Conservation (phyloP, 2,113 vertebrate genomes). For the Chitala chitala region DNA sequence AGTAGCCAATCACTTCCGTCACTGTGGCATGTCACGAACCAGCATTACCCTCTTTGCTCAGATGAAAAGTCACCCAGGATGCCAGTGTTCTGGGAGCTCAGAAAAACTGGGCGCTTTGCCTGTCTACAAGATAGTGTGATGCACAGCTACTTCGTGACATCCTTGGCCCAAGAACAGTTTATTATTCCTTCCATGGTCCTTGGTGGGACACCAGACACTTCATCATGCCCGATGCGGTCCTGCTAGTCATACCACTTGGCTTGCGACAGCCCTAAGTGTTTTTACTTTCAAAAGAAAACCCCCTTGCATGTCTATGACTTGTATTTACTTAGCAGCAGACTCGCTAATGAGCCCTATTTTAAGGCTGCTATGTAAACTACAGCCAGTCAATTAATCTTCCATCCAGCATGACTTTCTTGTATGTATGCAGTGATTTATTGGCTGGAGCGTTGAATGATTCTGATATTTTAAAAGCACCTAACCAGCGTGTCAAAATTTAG, state of each 20-base stretch:
- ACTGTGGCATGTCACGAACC: too few relatives aligned
- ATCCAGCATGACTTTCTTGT: slow-evolving; percentile 45
- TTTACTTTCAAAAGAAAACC: neutral
- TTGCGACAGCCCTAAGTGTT: neutral
- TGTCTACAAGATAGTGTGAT: too few relatives aligned
- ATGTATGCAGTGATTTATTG: slow-evolving; percentile 50
- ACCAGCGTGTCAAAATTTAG: slow-evolving; percentile 37
- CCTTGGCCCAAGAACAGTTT: too few relatives aligned
- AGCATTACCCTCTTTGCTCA: too few relatives aligned
- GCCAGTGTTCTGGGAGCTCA: too few relatives aligned
- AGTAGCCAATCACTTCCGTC: too few relatives aligned
- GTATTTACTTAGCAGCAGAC: slow-evolving; percentile 7
- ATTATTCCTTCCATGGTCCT: too few relatives aligned
- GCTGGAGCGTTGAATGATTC: slow-evolving; percentile 46
- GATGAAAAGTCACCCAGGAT: too few relatives aligned
- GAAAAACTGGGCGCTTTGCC: too few relatives aligned
- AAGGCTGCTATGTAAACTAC: neutral
- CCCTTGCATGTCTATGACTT: neutral
- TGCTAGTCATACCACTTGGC: neutral
- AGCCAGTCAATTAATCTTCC: slow-evolving; percentile 30
- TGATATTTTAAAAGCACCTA: slow-evolving; percentile 43
- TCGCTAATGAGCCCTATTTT: neutral
- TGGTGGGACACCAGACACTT: neutral
- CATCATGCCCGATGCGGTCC: neutral
- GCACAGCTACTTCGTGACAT: too few relatives aligned